These are phyloP conservation scores for Oreotrochilus melanogaster DNA, from an alignment of 2,113 vertebrate species.

Conservation along the genomic window DNA sequence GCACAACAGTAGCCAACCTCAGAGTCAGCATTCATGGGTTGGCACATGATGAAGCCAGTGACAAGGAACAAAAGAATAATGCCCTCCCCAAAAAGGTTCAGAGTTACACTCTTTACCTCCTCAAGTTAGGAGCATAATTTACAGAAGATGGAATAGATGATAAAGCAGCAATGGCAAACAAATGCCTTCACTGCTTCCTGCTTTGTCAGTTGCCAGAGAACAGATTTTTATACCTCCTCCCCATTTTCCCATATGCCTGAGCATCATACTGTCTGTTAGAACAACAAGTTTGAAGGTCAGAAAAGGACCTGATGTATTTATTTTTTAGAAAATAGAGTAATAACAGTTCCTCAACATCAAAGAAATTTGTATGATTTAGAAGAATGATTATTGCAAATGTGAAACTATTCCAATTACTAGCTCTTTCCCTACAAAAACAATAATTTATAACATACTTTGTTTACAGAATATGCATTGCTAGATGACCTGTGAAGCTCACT, in stretches of 20 bases:
- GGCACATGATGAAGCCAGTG: background rate
- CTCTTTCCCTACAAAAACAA: background rate
- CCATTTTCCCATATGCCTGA: background rate
- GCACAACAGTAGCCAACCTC: background rate
- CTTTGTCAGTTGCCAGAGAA: background rate
- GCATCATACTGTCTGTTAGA: background rate
- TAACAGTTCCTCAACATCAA: background rate
- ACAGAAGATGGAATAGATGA: background rate
- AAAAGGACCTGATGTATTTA: background rate
- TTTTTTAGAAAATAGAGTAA: background rate
- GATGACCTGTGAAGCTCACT: background rate
- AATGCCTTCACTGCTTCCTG: background rate
- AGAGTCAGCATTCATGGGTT: background rate
- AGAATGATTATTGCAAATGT: background rate
- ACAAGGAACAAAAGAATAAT: background rate
- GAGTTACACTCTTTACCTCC: background rate
- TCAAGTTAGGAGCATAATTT: background rate
- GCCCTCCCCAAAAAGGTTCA: background rate
- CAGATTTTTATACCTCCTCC: background rate
- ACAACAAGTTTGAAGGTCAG: background rate
- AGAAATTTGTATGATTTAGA: background rate
- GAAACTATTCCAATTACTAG: background rate
- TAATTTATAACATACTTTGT: background rate
- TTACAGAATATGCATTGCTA: slow-evolving; percentile 5
- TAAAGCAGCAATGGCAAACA: background rate